Base-by-base conservation (phyloP, 2,113 vertebrate genomes). In the Corynorhinus townsendii region DNA sequence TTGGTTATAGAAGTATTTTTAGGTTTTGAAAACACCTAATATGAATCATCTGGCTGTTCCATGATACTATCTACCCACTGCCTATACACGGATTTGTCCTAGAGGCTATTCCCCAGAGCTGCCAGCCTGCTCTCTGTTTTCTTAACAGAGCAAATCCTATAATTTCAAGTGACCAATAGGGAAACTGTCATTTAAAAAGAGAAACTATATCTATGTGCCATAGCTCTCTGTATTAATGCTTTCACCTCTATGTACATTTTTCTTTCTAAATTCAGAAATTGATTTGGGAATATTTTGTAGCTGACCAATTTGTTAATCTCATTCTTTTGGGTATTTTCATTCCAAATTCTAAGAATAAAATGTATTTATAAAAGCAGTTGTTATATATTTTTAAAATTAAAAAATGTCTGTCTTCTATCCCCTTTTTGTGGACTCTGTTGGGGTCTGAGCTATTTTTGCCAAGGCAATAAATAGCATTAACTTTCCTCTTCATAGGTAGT, bases 291-390 rank as follows among this genome's bases (percentile, higher is more conserved):
- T 82, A 59, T 96, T 93, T 81, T 16, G 71, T 59, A 89, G 59
- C 16, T 80, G 35, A 91, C 90, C 66, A 82, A 28, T 89, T 69
- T 56, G 47, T 66, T 79, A 68, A 15, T 73, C 20, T 86, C n/a
- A 35, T 89, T 71, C 82, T 86, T 72, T 93, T 73, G 30, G 47
- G 62, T 94, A 71, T 88, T 91, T 94, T 38, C 20, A 30, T 47
- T 76, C 38, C 59, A 84, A 71, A 69, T 66, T 96, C 75, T 72
- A 93, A 81, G 40, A 83, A 81, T 66, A 92, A 64, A 83, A 45
- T 45, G 0, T 64, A 26, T 92, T 91, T 97, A 94, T 49, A 86
- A 86, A 88, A 91, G 40, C 76, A 90, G 9, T 6, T 94, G 22
- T 56, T 69, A 52, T 52, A n/a, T 52, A 49, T 52, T 77, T 77